These are phyloP conservation scores for Linyphia triangularis DNA, from an alignment of 2,888 invertebrate species.

Conservation along the genomic window DNA sequence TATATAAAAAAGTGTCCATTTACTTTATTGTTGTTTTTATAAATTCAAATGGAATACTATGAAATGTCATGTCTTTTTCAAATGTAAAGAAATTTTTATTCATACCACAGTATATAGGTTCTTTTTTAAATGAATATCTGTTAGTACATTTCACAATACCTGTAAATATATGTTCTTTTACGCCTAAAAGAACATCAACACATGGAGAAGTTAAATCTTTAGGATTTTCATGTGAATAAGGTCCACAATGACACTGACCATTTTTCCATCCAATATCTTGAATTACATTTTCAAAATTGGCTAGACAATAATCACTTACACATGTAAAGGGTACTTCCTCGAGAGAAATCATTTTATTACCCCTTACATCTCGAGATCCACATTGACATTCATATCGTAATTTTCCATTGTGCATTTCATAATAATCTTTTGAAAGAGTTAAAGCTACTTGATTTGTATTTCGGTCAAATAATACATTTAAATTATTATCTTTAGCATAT, in stretches of 20 bases:
- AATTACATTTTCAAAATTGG: background rate
- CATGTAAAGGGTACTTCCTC: constrained; percentile 28
- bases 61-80: background rate
- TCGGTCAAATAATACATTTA: constrained; percentile 11
- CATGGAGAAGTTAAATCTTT: background rate
- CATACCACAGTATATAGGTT: constrained; percentile 15
- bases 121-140: background rate
- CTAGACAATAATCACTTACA: constrained; percentile 18
- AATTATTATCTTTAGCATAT: background rate
- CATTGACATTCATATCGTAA: constrained; percentile 21
- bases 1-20: constrained; percentile 33
- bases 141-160: constrained; percentile 11
- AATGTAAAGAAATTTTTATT: background rate
- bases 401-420: constrained; percentile 24
- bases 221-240: background rate
- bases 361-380: background rate
- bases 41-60: background rate
- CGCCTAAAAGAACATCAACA: background rate
- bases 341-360: background rate
- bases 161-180: background rate
- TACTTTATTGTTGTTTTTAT: background rate
- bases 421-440: background rate
- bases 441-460: background rate
- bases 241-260: background rate
- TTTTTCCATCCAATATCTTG: constrained; percentile 6